Evolutionary conservation across 2,888 invertebrate species (phyloP).

Genomic region (Syrista parreyssii): DNA sequence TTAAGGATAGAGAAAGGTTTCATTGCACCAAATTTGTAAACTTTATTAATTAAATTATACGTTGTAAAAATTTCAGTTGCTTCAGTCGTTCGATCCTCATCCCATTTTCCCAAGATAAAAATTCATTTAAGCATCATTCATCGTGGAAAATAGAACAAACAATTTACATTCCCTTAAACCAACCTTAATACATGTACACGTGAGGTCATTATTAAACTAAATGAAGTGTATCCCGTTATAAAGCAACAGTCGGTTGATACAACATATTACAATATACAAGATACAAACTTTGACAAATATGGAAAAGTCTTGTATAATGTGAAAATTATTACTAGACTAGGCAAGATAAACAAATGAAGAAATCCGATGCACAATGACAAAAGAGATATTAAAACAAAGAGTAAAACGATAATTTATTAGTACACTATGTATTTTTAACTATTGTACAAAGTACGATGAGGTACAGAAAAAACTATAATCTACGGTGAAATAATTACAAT

Average conservation of each 20-base stretch:
- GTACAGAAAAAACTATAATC: slow-evolving; percentile 43
- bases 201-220: neutral
- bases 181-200: neutral
- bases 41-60: slow-evolving; percentile 52
- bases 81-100: neutral
- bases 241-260: neutral
- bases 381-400: slow-evolving; percentile 27
- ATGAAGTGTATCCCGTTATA: neutral
- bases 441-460: slow-evolving; percentile 51
- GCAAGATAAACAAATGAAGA: neutral
- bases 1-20: slow-evolving; percentile 41
- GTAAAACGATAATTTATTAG: slow-evolving; percentile 22
- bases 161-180: neutral
- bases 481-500: slow-evolving; percentile 44
- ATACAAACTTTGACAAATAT: neutral
- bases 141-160: neutral
- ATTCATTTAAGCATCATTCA: neutral
- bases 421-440: slow-evolving; percentile 45
- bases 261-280: neutral
- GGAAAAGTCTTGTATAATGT: neutral
- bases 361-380: slow-evolving; percentile 9
- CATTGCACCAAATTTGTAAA: slow-evolving; percentile 54
- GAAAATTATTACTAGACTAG: neutral
- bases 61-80: slow-evolving; percentile 36
- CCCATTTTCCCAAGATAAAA: neutral